Base-by-base conservation (phyloP, 1,140 invertebrate genomes). In the Papilio xuthus region DNA sequence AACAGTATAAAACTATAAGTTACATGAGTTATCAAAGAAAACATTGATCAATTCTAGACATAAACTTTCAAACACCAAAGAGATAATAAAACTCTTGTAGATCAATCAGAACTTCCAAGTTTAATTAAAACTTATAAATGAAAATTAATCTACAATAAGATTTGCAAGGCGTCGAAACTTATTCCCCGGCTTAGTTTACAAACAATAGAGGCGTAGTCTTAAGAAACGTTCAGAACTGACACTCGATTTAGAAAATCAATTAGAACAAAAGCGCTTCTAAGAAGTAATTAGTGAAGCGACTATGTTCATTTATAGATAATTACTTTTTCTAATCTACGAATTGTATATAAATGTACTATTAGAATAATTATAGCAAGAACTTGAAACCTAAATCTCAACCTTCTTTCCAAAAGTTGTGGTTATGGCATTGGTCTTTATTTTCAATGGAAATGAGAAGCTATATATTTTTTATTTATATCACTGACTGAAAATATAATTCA, bases 141-240 rank as follows among this genome's bases (percentile, higher is more conserved):
- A 63, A 63, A 63, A 63, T 63, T 63, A 63, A 63, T 63, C 60
- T 63, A 63, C 60, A 63, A 63, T 63, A 63, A 63, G 60, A 63
- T 63, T 63, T 63, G 60, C 4, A 63, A 63, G 26, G 56, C 56
- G 56, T 60, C 60, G 60, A 63, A 63, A 63, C 60, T 63, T 60
- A 60, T 60, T 60, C 26, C 60, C 60, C n/a, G 56, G 56, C 56
- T 60, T 60, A 60, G 56, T 60, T 60, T 60, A 60, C 56, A 60
- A 63, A 63, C 60, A 63, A 63, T 28, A 26, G 60, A 63, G 12
- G 4, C 60, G 12, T 63, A 23, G 60, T 26, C 60, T 63, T 63
- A 63, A 26, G 60, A 67, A 32, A 26, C 26, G 12, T 67, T 67
- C 26, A 67, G 23, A 67, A 67, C 60, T 67, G 60, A 10, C 60